phyloP scores from a whole-genome alignment of 1,140 invertebrate genomes.

The Pentalonia nigronervosa region DNA sequence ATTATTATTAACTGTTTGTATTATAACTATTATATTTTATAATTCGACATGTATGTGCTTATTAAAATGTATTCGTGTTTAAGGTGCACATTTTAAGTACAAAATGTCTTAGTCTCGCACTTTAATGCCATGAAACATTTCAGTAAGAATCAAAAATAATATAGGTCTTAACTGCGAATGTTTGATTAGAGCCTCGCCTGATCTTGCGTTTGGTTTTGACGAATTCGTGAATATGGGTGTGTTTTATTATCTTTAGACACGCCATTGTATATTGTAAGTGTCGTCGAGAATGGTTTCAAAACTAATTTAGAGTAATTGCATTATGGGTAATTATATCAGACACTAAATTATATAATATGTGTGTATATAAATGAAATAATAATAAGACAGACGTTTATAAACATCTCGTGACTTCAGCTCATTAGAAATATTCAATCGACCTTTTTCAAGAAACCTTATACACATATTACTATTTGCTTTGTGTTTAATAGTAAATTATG shows the following conservation, averaged over 20 bases:
- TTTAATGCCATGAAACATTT: neutral
- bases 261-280: neutral
- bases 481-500: neutral
- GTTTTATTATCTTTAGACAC: constrained; percentile 48
- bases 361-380: neutral
- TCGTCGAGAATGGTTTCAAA: neutral
- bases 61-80: neutral
- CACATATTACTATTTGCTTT: neutral
- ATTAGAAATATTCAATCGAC: constrained; percentile 36
- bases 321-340: constrained; percentile 41
- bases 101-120: neutral
- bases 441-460: constrained; percentile 21
- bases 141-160: neutral
- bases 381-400: constrained; percentile 27
- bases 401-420: constrained; percentile 27
- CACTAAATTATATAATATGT: neutral
- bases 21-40: neutral
- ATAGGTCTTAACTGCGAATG: neutral
- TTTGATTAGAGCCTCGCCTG: neutral
- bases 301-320: constrained; percentile 38
- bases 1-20: neutral
- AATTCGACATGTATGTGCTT: neutral
- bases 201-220: neutral
- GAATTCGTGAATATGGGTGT: neutral
- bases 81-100: neutral